Base-by-base conservation (phyloP, 2,113 vertebrate genomes). In the Orycteropus afer region DNA sequence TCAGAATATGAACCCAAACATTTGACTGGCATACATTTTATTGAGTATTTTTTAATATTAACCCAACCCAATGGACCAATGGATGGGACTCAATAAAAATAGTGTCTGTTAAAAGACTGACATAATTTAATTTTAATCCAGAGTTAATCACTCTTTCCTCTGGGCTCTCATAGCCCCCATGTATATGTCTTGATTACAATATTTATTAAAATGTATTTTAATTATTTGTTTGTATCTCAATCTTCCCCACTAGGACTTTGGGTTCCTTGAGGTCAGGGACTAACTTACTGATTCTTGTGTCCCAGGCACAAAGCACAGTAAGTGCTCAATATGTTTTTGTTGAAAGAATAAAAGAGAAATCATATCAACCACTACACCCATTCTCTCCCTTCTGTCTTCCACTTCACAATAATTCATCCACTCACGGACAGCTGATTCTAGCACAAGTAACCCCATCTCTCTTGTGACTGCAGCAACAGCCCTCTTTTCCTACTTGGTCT, bases 191-290 rank as follows among this genome's bases (percentile, higher is more conserved):
- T 93, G 71, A 92, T 92, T 96, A 69, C n/a, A 76, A 22, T 88
- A 67, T 89, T 95, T 97, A 95, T 97, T 95, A 97, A 96, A 86
- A 82, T 69, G 40, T 71, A 25, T 96, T 96, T 90, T 95, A 95
- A 95, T 96, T 93, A 96, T 92, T 90, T 95, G 90, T 96, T 90
- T 94, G 79, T 80, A 57, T 83, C 78, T 86, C 29, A 29, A n/a
- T 69, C 49, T 95, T 96, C 45, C 69, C 94, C 90, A 92, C 11
- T 49, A 92, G 90, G 81, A 86, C 25, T 92, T 76, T 29, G 85
- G 67, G 67, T 90, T 96, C 49, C 45, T 81, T 86, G 29, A 80
- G 90, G 92, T 97, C 96, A 96, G 23, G 76, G 63, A 94, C 90
- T 81, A 76, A 76, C 45, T 78, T 74, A 40, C 84, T 81, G 15